Conservation (phyloP, 2,888 invertebrate genomes). For the Lasioglossum villosulum region DNA sequence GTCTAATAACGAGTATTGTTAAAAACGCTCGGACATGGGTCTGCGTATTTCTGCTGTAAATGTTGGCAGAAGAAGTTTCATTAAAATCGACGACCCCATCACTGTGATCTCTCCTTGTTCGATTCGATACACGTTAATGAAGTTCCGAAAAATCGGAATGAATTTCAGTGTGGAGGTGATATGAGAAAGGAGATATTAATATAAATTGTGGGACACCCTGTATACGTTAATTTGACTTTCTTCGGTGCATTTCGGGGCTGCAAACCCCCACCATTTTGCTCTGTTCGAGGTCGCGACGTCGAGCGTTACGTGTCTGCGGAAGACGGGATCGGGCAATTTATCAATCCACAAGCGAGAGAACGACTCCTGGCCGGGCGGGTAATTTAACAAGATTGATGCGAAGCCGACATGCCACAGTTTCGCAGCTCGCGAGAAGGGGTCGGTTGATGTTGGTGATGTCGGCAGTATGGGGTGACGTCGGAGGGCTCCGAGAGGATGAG, state of each 20-base stretch:
- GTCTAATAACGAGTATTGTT: too few relatives aligned
- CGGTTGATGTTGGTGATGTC: conserved; percentile 62
- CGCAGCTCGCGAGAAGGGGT: conserved; percentile 73
- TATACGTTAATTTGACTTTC: conserved; percentile 81
- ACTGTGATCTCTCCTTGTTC: too few relatives aligned
- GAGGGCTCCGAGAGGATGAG: conserved; percentile 58
- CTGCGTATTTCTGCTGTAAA: too few relatives aligned
- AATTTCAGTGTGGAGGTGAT: background rate
- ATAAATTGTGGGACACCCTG: background rate
- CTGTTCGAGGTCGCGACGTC: conserved; percentile 72
- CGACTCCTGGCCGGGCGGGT: conserved; percentile 82
- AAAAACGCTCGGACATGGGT: too few relatives aligned
- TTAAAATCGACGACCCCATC: too few relatives aligned
- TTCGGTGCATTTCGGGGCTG: conserved; percentile 75
- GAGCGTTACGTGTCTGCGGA: conserved; percentile 80
- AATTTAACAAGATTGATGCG: conserved; percentile 84
- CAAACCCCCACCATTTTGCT: conserved; percentile 27
- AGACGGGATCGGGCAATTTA: conserved; percentile 82
- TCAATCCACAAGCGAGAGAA: conserved; percentile 80
- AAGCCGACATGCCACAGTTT: conserved; percentile 83
- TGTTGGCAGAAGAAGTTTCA: too few relatives aligned
- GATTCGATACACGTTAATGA: background rate
- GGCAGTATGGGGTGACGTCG: conserved; percentile 60
- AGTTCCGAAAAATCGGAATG: background rate
- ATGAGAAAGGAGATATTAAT: background rate